Percentiles rank a stretch among this genome's conserved stretches.
Conservation (phyloP, 1,140 invertebrate species). For the Euura saliciscinereae region DNA sequence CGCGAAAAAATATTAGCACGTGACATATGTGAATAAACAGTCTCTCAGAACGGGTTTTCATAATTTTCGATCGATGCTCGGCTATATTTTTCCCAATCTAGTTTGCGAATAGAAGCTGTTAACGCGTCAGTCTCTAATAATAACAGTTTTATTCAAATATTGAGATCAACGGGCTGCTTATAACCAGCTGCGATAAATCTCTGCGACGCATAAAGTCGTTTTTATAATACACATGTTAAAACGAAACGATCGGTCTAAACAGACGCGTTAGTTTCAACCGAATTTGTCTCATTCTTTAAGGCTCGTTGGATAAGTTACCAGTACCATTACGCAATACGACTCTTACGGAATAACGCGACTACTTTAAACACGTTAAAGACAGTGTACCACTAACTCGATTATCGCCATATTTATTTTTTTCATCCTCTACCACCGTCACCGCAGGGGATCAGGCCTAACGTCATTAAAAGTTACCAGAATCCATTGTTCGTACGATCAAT, state of each 20-base stretch:
- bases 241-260: not conserved
- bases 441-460: too few species aligned
- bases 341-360: not conserved
- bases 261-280: not conserved
- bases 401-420: too few species aligned
- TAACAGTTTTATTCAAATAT: constrained; percentile 3
- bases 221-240: not conserved
- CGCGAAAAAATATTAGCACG: not conserved
- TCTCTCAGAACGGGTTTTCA: not conserved
- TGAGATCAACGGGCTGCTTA: not conserved
- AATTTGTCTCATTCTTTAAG: not conserved
- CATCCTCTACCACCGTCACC: too few species aligned
- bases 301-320: not conserved
- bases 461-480: too few species aligned
- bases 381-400: constrained; percentile 2
- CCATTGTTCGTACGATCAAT: too few species aligned
- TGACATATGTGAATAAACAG: not conserved
- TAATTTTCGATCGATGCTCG: not conserved
- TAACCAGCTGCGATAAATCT: not conserved
- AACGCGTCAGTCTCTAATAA: not conserved
- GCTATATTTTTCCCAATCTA: not conserved
- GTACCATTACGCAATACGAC: not conserved
- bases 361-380: not conserved
- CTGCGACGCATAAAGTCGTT: too few species aligned
- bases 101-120: not conserved